phyloP scores from a whole-genome alignment of 2,888 invertebrate species.

The Apodemia duryi region DNA sequence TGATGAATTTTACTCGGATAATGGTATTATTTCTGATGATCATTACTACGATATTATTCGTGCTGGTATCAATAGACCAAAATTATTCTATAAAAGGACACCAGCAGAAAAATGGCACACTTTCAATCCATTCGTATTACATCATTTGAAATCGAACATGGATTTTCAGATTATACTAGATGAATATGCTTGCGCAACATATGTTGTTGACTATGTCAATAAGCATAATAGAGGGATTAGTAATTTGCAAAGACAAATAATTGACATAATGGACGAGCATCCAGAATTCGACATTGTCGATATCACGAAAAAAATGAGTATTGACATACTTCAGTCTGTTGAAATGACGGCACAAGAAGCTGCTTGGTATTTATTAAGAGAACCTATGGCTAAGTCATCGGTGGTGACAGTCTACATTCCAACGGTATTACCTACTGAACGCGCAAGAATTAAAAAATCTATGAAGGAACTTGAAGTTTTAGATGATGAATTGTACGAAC shows the following conservation, averaged over 20 bases:
- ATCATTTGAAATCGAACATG: slow-evolving; percentile 41
- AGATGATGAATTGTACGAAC: slow-evolving; percentile 40
- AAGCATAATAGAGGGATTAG: slow-evolving; percentile 41
- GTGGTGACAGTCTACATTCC: slow-evolving; percentile 26
- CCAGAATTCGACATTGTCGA: slow-evolving; percentile 25
- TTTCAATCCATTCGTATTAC: slow-evolving; percentile 49
- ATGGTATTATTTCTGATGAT: slow-evolving; percentile 33
- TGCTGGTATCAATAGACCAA: slow-evolving; percentile 45
- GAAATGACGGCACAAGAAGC: slow-evolving; percentile 48
- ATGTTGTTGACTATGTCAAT: slow-evolving; percentile 46
- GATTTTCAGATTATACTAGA: slow-evolving; percentile 24
- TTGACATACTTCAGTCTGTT: slow-evolving; percentile 37
- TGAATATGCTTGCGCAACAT: slow-evolving; percentile 39
- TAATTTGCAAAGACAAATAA: slow-evolving; percentile 38
- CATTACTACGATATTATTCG: slow-evolving; percentile 29
- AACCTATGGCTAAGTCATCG: slow-evolving; percentile 29
- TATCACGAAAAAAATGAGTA: slow-evolving; percentile 25
- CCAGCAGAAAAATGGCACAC: slow-evolving; percentile 46
- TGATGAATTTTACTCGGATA: slow-evolving; percentile 37
- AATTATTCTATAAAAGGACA: slow-evolving; percentile 40
- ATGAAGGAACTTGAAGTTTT: slow-evolving; percentile 39
- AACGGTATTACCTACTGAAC: slow-evolving; percentile 39
- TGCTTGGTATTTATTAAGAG: slow-evolving; percentile 30
- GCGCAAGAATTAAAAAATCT: slow-evolving; percentile 38
- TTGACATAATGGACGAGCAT: slow-evolving; percentile 32